Evolutionary conservation across 2,888 invertebrate species (phyloP), one percentile per base, ranked within the genome.

Genomic region (Philereme vetulata): DNA sequence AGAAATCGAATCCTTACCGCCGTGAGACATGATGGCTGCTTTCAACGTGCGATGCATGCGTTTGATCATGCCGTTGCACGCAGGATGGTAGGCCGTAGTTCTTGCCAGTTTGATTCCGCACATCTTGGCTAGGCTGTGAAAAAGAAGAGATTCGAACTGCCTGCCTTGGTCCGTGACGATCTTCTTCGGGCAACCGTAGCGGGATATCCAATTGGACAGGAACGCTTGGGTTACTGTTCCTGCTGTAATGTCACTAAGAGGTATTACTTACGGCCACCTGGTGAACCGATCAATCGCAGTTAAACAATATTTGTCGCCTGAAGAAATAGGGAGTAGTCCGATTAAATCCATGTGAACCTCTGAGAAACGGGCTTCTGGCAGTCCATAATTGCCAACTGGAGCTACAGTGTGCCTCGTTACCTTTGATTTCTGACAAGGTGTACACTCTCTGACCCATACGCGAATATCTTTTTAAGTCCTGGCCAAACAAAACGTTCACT

Each of bases 1-100:
- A n/a, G n/a, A n/a, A n/a, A n/a, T n/a, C n/a, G n/a, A n/a, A n/a
- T n/a, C n/a, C n/a, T n/a, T n/a, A n/a, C n/a, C n/a, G n/a, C n/a
- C n/a, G n/a, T n/a, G n/a, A n/a, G n/a, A n/a, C n/a, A n/a, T n/a
- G n/a, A n/a, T n/a, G n/a, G n/a, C n/a, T n/a, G n/a, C n/a, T n/a
- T n/a, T n/a, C n/a, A n/a, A n/a, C n/a, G n/a, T n/a, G n/a, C n/a
- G n/a, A n/a, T n/a, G n/a, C n/a, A n/a, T n/a, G n/a, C n/a, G n/a
- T n/a, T 77, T 72, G 1, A 75, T 55, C n/a, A 73, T 44, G 1
- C 74, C 74, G 36, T 76, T 75, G 40, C 68, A 60, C 0, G 62
- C 60, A 0, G 72, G 74, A 33, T 75, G 73, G 35, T 73, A 75
- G 0, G 76, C 72, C 1, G 75, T 72, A 0, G 76, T 76, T 0